phyloP scores from a whole-genome alignment of 2,888 invertebrate species.

The Exocentrus adspersus region DNA sequence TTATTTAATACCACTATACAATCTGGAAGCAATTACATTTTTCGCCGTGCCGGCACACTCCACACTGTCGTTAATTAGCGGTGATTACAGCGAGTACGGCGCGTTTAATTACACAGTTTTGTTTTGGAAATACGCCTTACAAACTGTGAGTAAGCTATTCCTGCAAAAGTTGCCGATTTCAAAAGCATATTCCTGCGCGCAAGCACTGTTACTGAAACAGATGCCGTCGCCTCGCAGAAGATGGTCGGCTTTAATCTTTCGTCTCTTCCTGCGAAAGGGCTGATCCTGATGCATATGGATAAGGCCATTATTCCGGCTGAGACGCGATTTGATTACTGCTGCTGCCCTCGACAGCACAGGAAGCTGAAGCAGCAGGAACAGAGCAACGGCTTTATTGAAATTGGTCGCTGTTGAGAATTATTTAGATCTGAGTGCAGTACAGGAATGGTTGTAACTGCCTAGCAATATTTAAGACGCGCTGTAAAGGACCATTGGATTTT shows the following conservation, averaged over 20 bases:
- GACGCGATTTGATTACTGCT: constrained; percentile 13
- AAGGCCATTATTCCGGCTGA: constrained; percentile 16
- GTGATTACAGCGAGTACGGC: constrained; percentile 20
- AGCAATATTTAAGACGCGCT: no score
- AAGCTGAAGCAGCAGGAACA: no score
- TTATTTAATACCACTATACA: neutral
- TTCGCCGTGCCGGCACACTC: neutral
- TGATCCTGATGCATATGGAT: constrained; percentile 22
- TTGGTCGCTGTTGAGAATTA: no score
- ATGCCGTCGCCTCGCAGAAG: no score
- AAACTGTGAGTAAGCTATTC: no score
- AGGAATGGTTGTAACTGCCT: no score
- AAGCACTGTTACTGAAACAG: no score
- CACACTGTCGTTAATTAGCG: constrained; percentile 16
- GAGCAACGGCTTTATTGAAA: no score
- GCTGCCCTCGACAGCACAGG: neutral
- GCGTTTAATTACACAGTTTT: constrained; percentile 28
- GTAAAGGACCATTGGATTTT: no score
- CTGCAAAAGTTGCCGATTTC: no score
- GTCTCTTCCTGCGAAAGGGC: constrained; percentile 9
- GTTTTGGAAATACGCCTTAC: constrained; percentile 21
- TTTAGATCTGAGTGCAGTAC: no score
- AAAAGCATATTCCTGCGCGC: no score
- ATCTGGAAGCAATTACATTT: constrained; percentile 10
- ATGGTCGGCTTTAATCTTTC: constrained; percentile 28